phyloP scores from a whole-genome alignment of 1,140 invertebrate species.

The Apis mellifera region Amel_HAv3.1 CM009933.2:2799001-2799500 shows the following conservation, averaged over 20 bases:
- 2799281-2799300: constrained; percentile 1
- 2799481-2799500: background rate
- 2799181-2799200: too few species aligned
- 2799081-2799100: too few species aligned
- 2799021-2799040: background rate
- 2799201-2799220: too few species aligned
- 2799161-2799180: too few species aligned
- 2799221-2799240: too few species aligned
- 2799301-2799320: constrained; percentile 48
- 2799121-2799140: too few species aligned
- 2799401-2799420: constrained; percentile 36
- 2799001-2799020: constrained; percentile 1
- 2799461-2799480: background rate
- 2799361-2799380: constrained; percentile 28
- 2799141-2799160: too few species aligned
- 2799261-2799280: constrained; percentile 10
- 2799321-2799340: constrained; percentile 77
- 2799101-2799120: too few species aligned
- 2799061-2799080: too few species aligned
- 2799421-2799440: constrained; percentile 16
- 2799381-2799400: constrained; percentile 62
- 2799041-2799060: background rate
- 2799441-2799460: background rate
- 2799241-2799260: constrained; percentile 6
- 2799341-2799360: constrained; percentile 73